phyloP scores from a whole-genome alignment of 2,113 vertebrate species.

The Bothrops jararaca region DNA sequence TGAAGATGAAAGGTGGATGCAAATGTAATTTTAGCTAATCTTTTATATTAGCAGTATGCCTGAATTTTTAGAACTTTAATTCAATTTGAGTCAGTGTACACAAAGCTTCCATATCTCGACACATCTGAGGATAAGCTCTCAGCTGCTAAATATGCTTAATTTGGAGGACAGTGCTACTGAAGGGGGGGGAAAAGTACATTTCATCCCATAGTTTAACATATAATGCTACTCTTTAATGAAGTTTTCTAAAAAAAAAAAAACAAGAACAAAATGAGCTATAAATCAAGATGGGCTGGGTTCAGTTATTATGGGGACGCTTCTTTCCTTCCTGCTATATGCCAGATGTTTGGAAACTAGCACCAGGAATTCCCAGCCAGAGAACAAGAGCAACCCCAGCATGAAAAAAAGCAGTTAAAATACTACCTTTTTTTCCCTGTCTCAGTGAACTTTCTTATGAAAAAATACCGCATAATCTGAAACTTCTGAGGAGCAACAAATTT shows the following conservation, averaged over 20 bases:
- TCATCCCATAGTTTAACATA: not conserved
- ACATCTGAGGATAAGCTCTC: not conserved
- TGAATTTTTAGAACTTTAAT: constrained; percentile 1
- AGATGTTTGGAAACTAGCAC: not conserved
- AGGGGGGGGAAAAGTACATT: not conserved
- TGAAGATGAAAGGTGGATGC: constrained; percentile 2
- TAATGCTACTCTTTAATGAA: not conserved
- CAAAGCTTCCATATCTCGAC: not conserved
- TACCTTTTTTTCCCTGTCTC: constrained; percentile 20
- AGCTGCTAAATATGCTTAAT: not conserved
- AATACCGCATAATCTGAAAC: constrained; percentile 37
- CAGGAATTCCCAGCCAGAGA: not conserved
- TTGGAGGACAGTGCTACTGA: not conserved
- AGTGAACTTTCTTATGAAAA: constrained; percentile 41
- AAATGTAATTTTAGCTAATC: rapidly evolving
- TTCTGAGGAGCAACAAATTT: not conserved
- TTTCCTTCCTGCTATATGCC: not conserved
- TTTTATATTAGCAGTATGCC: not conserved
- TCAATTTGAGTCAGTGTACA: constrained; percentile 17
- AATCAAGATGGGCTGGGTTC: not conserved
- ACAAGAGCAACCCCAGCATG: not conserved
- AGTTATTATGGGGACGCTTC: not conserved
- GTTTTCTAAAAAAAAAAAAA: not conserved
- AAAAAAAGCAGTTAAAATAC: constrained; percentile 45
- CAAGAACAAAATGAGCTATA: not conserved